phyloP scores from a whole-genome alignment of 2,113 vertebrate genomes.

The Deroptyus accipitrinus region DNA sequence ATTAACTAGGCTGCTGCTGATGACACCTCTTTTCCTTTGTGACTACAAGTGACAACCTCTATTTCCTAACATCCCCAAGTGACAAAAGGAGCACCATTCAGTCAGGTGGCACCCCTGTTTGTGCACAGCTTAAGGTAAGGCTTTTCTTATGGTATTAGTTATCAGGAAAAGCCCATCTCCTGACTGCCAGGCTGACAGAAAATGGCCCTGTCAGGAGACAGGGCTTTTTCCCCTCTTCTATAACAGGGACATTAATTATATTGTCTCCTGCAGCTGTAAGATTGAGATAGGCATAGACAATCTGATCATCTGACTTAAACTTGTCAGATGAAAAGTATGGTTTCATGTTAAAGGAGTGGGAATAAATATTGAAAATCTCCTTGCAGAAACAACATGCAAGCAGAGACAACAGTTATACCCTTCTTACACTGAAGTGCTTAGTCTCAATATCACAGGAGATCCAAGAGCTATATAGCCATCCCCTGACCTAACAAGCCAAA shows the following conservation, averaged over 20 bases:
- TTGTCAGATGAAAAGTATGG: constrained; percentile 3
- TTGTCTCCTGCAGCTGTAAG: neutral
- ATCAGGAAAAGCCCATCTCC: neutral
- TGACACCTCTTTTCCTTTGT: no score
- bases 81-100: fast-evolving
- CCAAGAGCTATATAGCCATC: neutral
- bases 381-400: neutral
- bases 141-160: neutral
- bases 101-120: fast-evolving
- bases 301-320: constrained; percentile 47
- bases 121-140: neutral
- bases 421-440: neutral
- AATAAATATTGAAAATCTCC: constrained; percentile 33
- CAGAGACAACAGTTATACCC: neutral
- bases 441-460: neutral
- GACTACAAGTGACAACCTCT: fast-evolving
- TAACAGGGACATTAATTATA: constrained; percentile 1
- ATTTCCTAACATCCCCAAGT: neutral
- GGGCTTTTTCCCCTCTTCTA: neutral
- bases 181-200: neutral
- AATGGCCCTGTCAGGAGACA: neutral
- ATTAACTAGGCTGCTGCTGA: neutral
- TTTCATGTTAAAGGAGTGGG: neutral
- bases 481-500: neutral
- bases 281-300: constrained; percentile 35